phyloP scores from a whole-genome alignment of 2,888 invertebrate genomes.

The Acronicta leporina region DNA sequence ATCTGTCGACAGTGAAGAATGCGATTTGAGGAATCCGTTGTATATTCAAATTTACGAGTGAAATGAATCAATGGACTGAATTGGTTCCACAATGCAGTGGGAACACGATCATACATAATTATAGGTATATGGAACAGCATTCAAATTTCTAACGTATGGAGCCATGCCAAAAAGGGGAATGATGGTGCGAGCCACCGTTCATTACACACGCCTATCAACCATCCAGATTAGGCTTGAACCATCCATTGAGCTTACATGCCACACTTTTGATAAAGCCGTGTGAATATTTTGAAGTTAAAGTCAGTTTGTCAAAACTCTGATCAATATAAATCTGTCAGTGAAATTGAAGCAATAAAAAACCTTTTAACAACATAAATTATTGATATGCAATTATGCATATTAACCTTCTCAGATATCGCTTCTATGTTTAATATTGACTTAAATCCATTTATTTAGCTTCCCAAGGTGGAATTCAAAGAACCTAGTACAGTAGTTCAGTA shows the following conservation, averaged over 20 bases:
- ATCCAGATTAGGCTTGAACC: conserved; percentile 61
- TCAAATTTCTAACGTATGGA: conserved; percentile 58
- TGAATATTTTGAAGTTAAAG: conserved; percentile 40
- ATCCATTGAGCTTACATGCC: conserved; percentile 47
- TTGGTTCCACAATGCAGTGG: conserved; percentile 40
- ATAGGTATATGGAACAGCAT: conserved; percentile 52
- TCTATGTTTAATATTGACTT: conserved; percentile 8
- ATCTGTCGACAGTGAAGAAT: conserved; percentile 47
- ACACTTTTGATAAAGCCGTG: conserved; percentile 31
- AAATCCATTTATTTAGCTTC: too few species aligned
- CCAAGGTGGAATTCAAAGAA: too few species aligned
- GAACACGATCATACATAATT: conserved; percentile 42
- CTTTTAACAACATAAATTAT: conserved; percentile 28
- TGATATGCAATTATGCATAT: conserved; percentile 27
- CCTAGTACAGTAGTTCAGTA: too few species aligned
- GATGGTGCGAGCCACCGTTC: conserved; percentile 55
- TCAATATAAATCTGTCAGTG: conserved; percentile 41
- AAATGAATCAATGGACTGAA: conserved; percentile 39
- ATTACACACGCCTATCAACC: conserved; percentile 64
- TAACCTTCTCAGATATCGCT: conserved; percentile 15
- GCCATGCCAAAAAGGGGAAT: conserved; percentile 61
- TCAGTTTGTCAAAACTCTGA: conserved; percentile 40
- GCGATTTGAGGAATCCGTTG: conserved; percentile 55
- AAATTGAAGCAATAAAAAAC: conserved; percentile 40
- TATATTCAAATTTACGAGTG: conserved; percentile 59